These are phyloP conservation scores for Buceros bicornis DNA, from an alignment of 2,797 vertebrate genomes.

Conservation along the genomic window DNA sequence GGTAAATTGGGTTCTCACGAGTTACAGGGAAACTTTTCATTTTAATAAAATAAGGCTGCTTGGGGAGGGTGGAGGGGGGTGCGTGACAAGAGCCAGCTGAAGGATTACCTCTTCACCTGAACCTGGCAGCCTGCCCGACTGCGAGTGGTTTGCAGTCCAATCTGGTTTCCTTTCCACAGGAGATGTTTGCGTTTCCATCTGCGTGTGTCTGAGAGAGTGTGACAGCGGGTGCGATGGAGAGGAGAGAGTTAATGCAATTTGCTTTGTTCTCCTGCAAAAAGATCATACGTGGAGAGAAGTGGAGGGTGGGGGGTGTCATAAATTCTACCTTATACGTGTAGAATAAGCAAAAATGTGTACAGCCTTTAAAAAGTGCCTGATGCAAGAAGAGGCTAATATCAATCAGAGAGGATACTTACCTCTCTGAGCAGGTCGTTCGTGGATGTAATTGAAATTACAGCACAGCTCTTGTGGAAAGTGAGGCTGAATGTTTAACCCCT, in stretches of 20 bases:
- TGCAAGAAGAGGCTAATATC: background rate
- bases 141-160: constrained; percentile 1
- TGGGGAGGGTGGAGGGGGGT: background rate
- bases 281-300: background rate
- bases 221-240: background rate
- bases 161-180: background rate
- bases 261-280: constrained; percentile 53
- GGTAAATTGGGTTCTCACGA: constrained; percentile 14
- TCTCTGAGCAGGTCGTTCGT: background rate
- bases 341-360: constrained; percentile 22
- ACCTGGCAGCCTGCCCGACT: constrained; percentile 14
- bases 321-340: background rate
- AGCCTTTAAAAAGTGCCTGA: constrained; percentile 45
- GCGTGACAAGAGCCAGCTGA: background rate
- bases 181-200: background rate
- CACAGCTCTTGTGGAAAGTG: constrained; percentile 34
- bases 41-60: constrained; percentile 25
- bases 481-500: constrained; percentile 21
- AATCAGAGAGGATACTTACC: background rate
- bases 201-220: background rate
- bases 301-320: background rate
- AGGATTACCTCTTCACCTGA: constrained; percentile 30
- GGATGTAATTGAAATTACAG: constrained; percentile 46
- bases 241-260: constrained; percentile 30
- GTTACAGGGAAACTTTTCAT: constrained; percentile 66